Evolutionary conservation across 2,797 vertebrate genomes (phyloP), one percentile per base, ranked within the genome.

Genomic region (Neopelma chrysocephalum): DNA sequence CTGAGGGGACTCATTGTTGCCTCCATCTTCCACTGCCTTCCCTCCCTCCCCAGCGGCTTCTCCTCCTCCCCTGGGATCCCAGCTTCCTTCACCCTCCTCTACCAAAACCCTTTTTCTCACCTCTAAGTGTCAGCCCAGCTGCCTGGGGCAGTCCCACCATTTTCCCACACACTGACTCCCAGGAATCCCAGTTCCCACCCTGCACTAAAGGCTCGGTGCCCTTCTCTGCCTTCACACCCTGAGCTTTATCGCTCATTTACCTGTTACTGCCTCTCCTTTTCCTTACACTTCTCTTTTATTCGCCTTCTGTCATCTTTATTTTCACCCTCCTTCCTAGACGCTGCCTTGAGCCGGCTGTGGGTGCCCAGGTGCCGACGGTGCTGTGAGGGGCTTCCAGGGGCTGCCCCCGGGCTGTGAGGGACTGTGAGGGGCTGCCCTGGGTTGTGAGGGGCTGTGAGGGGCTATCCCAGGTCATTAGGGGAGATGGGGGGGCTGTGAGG

Each of bases 171-270:
- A 0, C 6, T 27, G 5, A 5, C 12, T 64, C 66, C 14, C 47
- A 56, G n/a, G 19, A 79, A 40, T 25, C 8, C 32, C 1, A 0
- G 2, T 4, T 34, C 73, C 43, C 43, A 27, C 32, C 8, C n/a
- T 17, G 19, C 0, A 0, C 14, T 60, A 56, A 31, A 29, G 43
- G 34, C 10, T 47, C 5, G 0, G 6, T 3, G 43, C 38, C 22
- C 64, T 61, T 32, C 2, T 3, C 70, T 38, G 36, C 45, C 58
- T 53, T 65, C 9, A 15, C 1, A 0, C 19, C 47, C 69, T 45
- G 22, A 78, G 13, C 27, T 42, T 25, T 19, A 21, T 5, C 1
- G 0, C 32, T 71, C 19, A 6, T 20, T 78, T 50, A 15, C 6
- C 6, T 3, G 16, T 16, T 43, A 4, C 9, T 82, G 15, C 18